Conservation (phyloP, 2,797 vertebrate genomes). For the Mus caroli region DNA sequence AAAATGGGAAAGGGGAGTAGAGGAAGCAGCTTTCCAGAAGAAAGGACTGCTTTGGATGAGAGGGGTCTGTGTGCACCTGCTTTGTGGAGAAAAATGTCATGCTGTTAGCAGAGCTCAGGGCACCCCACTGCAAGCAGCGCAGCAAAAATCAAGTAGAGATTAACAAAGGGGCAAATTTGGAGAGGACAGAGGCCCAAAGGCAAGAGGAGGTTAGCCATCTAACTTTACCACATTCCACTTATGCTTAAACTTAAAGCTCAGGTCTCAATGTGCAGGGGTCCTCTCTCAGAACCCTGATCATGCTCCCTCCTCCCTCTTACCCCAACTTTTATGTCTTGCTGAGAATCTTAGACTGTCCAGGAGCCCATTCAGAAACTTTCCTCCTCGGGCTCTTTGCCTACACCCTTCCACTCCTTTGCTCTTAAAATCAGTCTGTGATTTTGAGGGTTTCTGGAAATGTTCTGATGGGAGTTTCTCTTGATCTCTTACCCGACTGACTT, state of each 20-base stretch:
- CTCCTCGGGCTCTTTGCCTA: neutral
- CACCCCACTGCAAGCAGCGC: neutral
- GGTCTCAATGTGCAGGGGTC: neutral
- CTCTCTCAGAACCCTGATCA: neutral
- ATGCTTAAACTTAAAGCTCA: neutral
- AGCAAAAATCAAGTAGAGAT: neutral
- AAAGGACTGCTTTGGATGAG: neutral
- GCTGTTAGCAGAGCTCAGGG: neutral
- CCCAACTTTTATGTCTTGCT: neutral
- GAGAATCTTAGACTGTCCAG: neutral
- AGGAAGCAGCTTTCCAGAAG: neutral
- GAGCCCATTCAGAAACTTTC: neutral
- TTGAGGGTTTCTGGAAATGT: slow-evolving; percentile 58
- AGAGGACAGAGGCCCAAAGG: neutral
- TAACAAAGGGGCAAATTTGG: neutral
- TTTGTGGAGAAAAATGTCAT: neutral
- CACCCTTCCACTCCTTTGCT: neutral
- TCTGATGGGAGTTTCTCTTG: slow-evolving; percentile 42
- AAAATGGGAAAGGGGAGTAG: neutral
- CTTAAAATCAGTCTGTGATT: slow-evolving; percentile 4
- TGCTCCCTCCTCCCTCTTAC: too few relatives aligned
- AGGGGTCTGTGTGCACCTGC: neutral
- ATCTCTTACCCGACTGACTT: neutral
- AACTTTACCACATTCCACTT: neutral
- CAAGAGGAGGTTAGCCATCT: neutral